Evolutionary conservation across 2,888 invertebrate species (phyloP).

Genomic region (Sericinus montela): DNA sequence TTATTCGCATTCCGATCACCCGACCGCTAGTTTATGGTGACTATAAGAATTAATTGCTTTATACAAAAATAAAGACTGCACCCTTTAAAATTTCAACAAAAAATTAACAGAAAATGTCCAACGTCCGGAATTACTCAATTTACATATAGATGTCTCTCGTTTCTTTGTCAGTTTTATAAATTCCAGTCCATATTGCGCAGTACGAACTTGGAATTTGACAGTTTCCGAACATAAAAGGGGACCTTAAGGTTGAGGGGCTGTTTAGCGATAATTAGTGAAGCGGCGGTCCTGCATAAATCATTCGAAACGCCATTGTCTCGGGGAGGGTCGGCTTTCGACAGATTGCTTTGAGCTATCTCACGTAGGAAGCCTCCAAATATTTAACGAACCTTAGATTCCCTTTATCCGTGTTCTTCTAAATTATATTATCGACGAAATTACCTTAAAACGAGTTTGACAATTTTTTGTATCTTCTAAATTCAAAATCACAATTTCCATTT

Average conservation of each 20-base stretch:
- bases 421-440: no score
- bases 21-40: no score
- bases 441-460: neutral
- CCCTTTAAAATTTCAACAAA: no score
- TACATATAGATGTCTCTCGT: conserved; percentile 6
- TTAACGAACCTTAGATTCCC: conserved; percentile 3
- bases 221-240: conserved; percentile 23
- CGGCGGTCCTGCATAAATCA: conserved; percentile 26
- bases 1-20: no score
- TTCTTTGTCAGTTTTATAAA: conserved; percentile 13
- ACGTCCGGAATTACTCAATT: neutral
- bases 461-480: neutral
- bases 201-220: conserved; percentile 25
- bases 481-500: no score
- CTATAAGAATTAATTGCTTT: no score
- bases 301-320: conserved; percentile 21
- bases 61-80: no score
- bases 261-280: conserved; percentile 30
- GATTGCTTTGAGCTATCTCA: conserved; percentile 14
- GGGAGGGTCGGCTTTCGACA: conserved; percentile 19
- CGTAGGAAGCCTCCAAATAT: neutral
- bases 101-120: no score
- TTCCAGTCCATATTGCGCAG: conserved; percentile 9
- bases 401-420: no score
- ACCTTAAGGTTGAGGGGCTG: conserved; percentile 25